Evolutionary conservation across 1,140 invertebrate genomes (phyloP).

Genomic region (Akabosia matsudoensis): DNA sequence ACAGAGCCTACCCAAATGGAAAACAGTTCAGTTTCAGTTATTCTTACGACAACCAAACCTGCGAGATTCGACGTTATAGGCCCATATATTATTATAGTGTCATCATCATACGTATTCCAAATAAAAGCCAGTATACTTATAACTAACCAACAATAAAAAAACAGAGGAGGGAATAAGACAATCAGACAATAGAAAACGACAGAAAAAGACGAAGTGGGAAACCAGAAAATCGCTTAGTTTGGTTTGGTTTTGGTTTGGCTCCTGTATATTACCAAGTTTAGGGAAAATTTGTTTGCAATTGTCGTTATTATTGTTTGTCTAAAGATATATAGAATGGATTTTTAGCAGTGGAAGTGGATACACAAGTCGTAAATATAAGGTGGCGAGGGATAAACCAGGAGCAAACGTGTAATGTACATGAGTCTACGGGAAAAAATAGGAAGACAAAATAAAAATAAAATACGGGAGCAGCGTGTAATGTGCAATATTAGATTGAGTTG

Average conservation of each 20-base stretch:
- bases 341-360: background rate
- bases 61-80: too few relatives aligned
- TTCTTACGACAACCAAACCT: too few relatives aligned
- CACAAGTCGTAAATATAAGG: background rate
- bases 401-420: background rate
- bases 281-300: conserved; percentile 45
- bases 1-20: too few relatives aligned
- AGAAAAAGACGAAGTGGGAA: conserved; percentile 35
- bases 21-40: too few relatives aligned
- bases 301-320: conserved; percentile 33
- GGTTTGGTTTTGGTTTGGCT: conserved; percentile 8
- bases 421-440: background rate
- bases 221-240: conserved; percentile 15
- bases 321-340: background rate
- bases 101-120: background rate
- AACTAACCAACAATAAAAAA: background rate
- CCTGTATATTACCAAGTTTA: conserved; percentile 12
- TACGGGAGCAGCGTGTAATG: background rate
- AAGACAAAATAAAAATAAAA: background rate
- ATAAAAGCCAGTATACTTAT: background rate
- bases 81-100: conserved; percentile 14
- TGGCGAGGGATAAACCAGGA: background rate
- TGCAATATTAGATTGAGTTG: conserved; percentile 7
- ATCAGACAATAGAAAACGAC: conserved; percentile 40
- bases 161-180: conserved; percentile 30